Conservation (phyloP, 2,113 vertebrate species). For the Channa argus region DNA sequence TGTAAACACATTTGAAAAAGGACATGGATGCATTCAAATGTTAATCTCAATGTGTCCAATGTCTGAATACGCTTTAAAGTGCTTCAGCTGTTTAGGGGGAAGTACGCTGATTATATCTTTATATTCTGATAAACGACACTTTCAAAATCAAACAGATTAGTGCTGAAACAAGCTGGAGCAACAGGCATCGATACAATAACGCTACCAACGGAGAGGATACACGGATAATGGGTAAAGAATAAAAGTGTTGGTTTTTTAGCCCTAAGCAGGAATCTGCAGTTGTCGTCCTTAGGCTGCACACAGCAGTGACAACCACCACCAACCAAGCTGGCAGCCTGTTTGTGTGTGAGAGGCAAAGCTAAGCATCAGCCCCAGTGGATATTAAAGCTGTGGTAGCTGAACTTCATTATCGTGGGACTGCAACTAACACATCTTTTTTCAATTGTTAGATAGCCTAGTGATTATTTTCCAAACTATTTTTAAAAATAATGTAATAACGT, state of each 20-base stretch:
- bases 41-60: constrained; percentile 19
- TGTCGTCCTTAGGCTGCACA: background rate
- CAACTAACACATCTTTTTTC: background rate
- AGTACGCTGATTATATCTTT: constrained; percentile 13
- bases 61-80: constrained; percentile 13
- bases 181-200: background rate
- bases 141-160: background rate
- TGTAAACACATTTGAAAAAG: constrained; percentile 8
- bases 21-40: constrained; percentile 15
- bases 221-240: no score
- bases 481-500: background rate
- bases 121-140: constrained; percentile 12
- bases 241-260: background rate
- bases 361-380: background rate
- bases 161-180: background rate
- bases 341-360: background rate
- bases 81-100: background rate
- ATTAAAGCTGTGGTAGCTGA: background rate
- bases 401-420: background rate
- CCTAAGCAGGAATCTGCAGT: background rate
- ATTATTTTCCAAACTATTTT: background rate
- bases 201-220: no score
- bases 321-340: background rate
- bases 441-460: background rate
- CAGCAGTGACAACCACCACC: background rate